Evolutionary conservation across 2,888 invertebrate genomes (phyloP), one percentile per base, ranked within the genome.

Genomic region (Julus scandinavius): DNA sequence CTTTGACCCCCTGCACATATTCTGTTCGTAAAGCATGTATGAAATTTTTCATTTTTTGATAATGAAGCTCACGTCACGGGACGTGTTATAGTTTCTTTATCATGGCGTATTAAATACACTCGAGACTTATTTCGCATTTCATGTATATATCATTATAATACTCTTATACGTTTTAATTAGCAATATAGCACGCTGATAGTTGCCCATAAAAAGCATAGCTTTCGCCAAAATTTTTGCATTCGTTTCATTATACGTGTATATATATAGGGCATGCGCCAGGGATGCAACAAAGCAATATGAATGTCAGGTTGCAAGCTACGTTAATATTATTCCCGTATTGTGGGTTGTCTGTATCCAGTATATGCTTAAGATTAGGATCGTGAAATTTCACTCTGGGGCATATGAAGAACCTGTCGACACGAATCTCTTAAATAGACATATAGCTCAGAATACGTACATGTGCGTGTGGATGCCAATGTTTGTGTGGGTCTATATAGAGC

Each of bases 351-450:
- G 63, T n/a, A 63, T 63, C 7, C 80, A 40, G 38, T 80, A 80
- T 80, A 80, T 80, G 80, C 80, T 80, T 29, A 80, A 85, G 85
- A 85, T 85, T 50, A 85, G 50, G 45, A 85, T 85, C 85, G 50
- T 50, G 85, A 49, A 85, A 85, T 85, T 85, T 85, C 49, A 85
- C 85, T 85, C 50, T 50, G 85, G 85, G 85, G 49, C 85, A 85
- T 85, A 85, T 85, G 85, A 85, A 85, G 85, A 85, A 85, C 85
- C 85, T 85, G 85, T 85, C 85, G 85, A 85, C 85, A 85, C 11
- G 49, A 49, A 50, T 85, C 50, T 85, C 50, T 50, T 49, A 85
- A 85, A 85, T 49, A 50, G 49, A 80, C 45, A 85, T 85, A 5
- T 29, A 80, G 38, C 80, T 45, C 45, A 45, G 45, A 45, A 45